These are phyloP conservation scores for Taphrorychus bicolor DNA, from an alignment of 2,888 invertebrate species.

Conservation along the genomic window DNA sequence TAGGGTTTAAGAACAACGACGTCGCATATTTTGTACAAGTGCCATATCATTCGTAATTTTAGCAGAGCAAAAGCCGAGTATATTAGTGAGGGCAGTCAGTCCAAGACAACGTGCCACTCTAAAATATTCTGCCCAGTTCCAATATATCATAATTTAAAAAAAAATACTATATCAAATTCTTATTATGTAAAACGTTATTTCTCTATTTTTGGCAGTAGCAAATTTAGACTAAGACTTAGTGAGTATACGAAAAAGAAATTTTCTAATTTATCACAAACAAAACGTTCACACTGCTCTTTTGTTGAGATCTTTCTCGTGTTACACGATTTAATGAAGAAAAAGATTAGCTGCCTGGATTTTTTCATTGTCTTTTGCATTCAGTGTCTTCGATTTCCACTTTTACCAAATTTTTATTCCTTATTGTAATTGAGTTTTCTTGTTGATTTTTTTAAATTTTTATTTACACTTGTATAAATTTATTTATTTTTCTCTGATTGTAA, in stretches of 20 bases:
- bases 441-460: background rate
- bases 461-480: background rate
- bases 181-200: constrained; percentile 1
- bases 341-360: too few relatives aligned
- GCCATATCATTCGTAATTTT: constrained; percentile 50
- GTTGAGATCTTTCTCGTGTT: too few relatives aligned
- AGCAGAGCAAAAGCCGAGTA: background rate
- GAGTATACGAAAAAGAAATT: constrained; percentile 8
- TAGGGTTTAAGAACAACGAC: constrained; percentile 51
- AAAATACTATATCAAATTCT: background rate
- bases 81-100: background rate
- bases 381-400: too few relatives aligned
- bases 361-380: too few relatives aligned
- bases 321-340: too few relatives aligned
- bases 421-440: background rate
- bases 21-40: constrained; percentile 57
- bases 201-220: constrained; percentile 7
- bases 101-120: background rate
- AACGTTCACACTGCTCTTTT: too few relatives aligned
- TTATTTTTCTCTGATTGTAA: constrained; percentile 5
- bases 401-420: background rate
- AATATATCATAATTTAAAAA: background rate
- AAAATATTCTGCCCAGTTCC: background rate
- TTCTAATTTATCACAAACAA: background rate
- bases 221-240: background rate